phyloP scores from a whole-genome alignment of 2,888 invertebrate species.

The Penaeus monodon region DNA sequence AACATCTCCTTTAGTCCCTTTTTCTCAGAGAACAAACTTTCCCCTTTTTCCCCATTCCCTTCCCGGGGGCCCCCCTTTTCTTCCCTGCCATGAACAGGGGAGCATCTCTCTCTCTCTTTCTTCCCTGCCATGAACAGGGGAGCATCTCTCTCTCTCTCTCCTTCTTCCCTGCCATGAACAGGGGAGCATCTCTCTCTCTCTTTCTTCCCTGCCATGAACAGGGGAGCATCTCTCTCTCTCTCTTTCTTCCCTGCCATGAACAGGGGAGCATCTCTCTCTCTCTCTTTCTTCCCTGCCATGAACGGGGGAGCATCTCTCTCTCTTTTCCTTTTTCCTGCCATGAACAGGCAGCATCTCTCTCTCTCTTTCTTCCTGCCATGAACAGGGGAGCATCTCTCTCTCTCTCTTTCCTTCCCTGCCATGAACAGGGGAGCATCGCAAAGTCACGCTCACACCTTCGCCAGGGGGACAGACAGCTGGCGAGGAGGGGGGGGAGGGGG shows the following conservation, averaged over 20 bases:
- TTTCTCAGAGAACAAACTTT: no score
- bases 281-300: not conserved
- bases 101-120: not conserved
- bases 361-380: not conserved
- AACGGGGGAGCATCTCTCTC: not conserved
- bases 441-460: not conserved
- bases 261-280: no score
- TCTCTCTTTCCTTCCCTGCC: not conserved
- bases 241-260: no score
- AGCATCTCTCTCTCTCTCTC: not conserved
- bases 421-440: not conserved
- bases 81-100: slow-evolving; percentile 78
- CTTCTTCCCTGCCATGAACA: no score
- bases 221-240: slow-evolving; percentile 26
- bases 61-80: slow-evolving; percentile 90
- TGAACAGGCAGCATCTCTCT: no score
- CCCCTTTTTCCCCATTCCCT: slow-evolving; percentile 67
- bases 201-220: no score
- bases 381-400: no score
- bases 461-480: not conserved
- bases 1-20: no score
- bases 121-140: no score
- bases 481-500: not conserved
- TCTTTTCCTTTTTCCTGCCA: no score
- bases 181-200: not conserved